These are phyloP conservation scores for Tetraneura akinire DNA, from an alignment of 1,140 invertebrate species.

Conservation along the genomic window DNA sequence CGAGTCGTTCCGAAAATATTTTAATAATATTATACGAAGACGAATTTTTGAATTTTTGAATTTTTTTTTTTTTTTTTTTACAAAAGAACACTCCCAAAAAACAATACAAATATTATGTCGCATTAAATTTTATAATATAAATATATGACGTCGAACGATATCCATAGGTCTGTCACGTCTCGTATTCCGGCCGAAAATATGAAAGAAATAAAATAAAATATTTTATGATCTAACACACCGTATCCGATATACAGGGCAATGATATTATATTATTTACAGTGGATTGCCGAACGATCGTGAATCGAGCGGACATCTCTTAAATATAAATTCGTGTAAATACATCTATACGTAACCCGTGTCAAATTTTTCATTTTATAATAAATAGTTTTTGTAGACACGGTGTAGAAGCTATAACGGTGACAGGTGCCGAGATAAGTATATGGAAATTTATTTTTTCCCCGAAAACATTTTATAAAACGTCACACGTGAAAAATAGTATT, in stretches of 20 bases:
- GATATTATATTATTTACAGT: background rate
- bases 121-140: too few relatives aligned
- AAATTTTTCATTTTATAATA: background rate
- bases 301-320: background rate
- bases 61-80: too few relatives aligned
- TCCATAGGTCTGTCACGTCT: too few relatives aligned
- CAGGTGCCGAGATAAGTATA: constrained; percentile 11
- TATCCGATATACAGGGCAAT: background rate
- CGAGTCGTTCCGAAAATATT: too few relatives aligned
- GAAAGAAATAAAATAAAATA: background rate
- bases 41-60: too few relatives aligned
- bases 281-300: background rate
- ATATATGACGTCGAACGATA: too few relatives aligned
- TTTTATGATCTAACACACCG: too few relatives aligned
- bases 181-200: background rate
- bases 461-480: background rate
- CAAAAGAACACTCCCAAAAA: too few relatives aligned
- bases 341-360: too few relatives aligned
- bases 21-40: too few relatives aligned
- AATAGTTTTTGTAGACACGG: background rate
- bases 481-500: background rate
- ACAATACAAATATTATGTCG: too few relatives aligned
- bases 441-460: constrained; percentile 15
- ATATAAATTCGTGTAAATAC: background rate
- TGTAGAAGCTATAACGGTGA: background rate